Evolutionary conservation across 2,113 vertebrate species (phyloP).

Genomic region (Apistogramma diplotaenia): DNA sequence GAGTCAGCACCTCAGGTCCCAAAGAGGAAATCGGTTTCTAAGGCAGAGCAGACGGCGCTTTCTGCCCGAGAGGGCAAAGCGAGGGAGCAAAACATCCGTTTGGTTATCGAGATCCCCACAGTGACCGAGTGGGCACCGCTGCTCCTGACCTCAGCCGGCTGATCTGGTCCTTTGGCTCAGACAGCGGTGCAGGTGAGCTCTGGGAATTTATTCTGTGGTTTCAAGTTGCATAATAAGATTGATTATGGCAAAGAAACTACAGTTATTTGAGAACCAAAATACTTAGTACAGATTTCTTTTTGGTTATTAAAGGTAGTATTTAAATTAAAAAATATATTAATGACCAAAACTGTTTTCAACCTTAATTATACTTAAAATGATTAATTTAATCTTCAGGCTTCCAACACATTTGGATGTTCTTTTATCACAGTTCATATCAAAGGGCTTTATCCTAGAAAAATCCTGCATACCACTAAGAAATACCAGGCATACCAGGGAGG

Average conservation of each 20-base stretch:
- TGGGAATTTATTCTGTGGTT: background rate
- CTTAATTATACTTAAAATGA: background rate
- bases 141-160: background rate
- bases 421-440: background rate
- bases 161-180: background rate
- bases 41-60: background rate
- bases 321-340: no score
- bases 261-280: background rate
- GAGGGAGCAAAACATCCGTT: slow-evolving; percentile 42
- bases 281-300: background rate
- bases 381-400: background rate
- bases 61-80: slow-evolving; percentile 44
- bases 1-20: background rate
- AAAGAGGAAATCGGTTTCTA: background rate
- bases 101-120: slow-evolving; percentile 22
- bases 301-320: background rate
- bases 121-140: background rate
- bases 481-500: background rate
- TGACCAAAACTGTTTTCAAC: no score
- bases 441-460: background rate
- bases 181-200: background rate
- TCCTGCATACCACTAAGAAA: background rate
- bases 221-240: background rate
- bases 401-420: background rate
- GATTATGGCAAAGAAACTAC: background rate